Percentiles rank a stretch among this genome's conserved stretches.
These are phyloP conservation scores for Plecotus auritus DNA, from an alignment of 2,113 vertebrate genomes.

Conservation along the genomic window DNA sequence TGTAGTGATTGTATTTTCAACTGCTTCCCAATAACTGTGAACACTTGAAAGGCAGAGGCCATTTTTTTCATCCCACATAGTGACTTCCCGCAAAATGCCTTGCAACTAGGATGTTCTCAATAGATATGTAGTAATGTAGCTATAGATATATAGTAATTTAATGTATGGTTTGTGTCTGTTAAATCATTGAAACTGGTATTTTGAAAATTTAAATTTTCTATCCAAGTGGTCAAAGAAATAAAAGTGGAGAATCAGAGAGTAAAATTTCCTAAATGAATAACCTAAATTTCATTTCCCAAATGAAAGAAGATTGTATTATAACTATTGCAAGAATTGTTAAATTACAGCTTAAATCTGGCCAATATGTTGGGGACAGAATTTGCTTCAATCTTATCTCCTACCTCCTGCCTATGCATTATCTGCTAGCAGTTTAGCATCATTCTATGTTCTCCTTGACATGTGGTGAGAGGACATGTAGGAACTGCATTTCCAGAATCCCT, in stretches of 20 bases:
- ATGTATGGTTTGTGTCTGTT: background rate
- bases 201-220: background rate
- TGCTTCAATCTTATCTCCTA: background rate
- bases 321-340: background rate
- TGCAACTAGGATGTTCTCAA: background rate
- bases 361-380: background rate
- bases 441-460: background rate
- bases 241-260: background rate
- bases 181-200: background rate
- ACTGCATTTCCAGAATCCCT: background rate
- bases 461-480: background rate
- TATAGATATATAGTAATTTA: background rate
- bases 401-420: background rate
- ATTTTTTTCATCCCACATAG: background rate
- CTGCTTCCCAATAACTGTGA: background rate
- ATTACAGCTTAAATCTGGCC: background rate
- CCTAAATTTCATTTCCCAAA: background rate
- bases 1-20: background rate
- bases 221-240: slow-evolving; percentile 1
- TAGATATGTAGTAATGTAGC: background rate
- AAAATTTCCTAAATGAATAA: background rate
- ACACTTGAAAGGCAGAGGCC: background rate
- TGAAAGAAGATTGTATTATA: background rate
- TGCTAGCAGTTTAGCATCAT: background rate
- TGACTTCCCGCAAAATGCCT: background rate